These are phyloP conservation scores for Cebus imitator DNA, from an alignment of 2,113 vertebrate species.

Conservation along the genomic window DNA sequence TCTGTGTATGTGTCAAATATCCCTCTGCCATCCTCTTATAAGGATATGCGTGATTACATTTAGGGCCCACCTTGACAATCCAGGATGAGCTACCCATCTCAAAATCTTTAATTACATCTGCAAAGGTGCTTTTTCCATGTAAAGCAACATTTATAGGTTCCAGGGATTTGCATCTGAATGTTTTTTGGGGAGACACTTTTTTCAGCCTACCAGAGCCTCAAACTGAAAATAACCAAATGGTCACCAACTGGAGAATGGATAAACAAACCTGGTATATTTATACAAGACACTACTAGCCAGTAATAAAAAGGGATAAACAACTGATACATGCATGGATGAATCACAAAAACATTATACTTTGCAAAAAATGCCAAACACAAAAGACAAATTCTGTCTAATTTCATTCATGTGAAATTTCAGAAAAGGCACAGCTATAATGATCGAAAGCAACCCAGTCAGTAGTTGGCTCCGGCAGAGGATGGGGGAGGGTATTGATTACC, in stretches of 20 bases:
- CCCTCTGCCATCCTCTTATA: not conserved
- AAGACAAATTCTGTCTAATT: not conserved
- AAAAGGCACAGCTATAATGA: not conserved
- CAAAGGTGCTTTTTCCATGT: not conserved
- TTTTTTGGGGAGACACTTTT: not conserved
- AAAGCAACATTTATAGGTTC: not conserved
- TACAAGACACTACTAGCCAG: not conserved
- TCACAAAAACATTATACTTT: not conserved
- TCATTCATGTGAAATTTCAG: not conserved
- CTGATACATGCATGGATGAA: not conserved
- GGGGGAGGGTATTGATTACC: not conserved
- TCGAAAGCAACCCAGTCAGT: not conserved
- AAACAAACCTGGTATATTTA: not conserved
- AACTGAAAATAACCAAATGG: not conserved
- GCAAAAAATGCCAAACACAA: not conserved
- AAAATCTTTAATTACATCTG: not conserved
- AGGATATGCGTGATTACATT: not conserved
- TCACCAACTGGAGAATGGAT: not conserved
- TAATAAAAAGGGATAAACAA: not conserved
- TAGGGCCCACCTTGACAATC: not conserved
- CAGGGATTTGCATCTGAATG: not conserved
- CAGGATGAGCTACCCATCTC: not conserved
- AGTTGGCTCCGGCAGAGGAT: not conserved
- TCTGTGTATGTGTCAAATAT: not conserved
- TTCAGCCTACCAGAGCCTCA: not conserved